Percentiles rank a stretch among this genome's conserved stretches.
phyloP scores from a whole-genome alignment of 2,797 vertebrate genomes.

The Argentina silus region DNA sequence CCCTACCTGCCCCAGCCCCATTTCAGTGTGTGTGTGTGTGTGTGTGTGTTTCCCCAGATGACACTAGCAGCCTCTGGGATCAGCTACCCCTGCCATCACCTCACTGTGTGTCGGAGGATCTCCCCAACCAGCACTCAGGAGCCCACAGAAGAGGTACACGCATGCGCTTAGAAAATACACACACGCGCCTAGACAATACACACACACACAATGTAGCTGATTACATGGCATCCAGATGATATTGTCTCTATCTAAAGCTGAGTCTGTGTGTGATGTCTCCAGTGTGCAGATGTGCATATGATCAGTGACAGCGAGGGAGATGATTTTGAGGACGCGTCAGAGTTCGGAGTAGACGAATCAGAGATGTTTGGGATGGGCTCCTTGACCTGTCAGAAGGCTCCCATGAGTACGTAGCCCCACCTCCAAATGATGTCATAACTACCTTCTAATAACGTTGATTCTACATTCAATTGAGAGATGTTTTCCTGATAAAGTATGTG shows the following conservation, averaged over 20 bases:
- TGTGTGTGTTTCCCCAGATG: constrained; percentile 80
- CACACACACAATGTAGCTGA: background rate
- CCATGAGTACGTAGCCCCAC: constrained; percentile 89
- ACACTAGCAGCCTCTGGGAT: constrained; percentile 92
- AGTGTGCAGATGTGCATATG: constrained; percentile 98
- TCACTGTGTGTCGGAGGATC: constrained; percentile 93
- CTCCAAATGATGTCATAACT: background rate
- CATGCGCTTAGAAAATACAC: constrained; percentile 7
- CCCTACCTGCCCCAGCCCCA: background rate
- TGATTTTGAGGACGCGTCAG: constrained; percentile 97
- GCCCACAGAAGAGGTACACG: constrained; percentile 90
- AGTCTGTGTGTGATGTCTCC: constrained; percentile 37
- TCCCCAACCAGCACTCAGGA: constrained; percentile 89
- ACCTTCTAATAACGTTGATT: background rate
- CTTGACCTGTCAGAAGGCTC: constrained; percentile 90
- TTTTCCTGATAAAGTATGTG: background rate
- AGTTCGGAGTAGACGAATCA: constrained; percentile 97
- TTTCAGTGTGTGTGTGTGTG: constrained; percentile 29
- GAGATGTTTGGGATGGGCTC: constrained; percentile 97
- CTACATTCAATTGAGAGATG: background rate
- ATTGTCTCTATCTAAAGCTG: no score
- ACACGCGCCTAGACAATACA: background rate
- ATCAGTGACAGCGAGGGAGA: constrained; percentile 98
- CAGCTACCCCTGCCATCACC: constrained; percentile 94
- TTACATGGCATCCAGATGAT: no score